Base-by-base conservation (phyloP, 2,113 vertebrate species). In the Zosterops borbonicus region DNA sequence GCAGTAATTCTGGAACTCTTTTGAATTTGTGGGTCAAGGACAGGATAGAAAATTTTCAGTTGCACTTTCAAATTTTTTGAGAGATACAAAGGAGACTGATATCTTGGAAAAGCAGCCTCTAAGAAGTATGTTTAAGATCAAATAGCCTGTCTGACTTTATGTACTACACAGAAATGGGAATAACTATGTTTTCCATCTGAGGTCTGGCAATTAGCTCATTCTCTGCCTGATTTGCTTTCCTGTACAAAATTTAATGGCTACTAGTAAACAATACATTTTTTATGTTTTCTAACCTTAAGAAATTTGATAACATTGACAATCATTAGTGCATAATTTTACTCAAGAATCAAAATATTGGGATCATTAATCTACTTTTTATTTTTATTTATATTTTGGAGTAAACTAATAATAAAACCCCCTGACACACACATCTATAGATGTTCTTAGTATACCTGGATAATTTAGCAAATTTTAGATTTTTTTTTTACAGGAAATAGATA, bases 291-390 rank as follows among this genome's bases (percentile, higher is more conserved):
- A 94, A 90, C 78, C 33, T 95, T 86, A 76, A 81, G 60, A 71
- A 94, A 68, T 52, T 85, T 80, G 14, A 41, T 67, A 85, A 58
- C 5, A n/a, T 28, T 86, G 49, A 89, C 77, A 78, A 96, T 95
- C 68, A 92, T 44, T 89, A 70, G 58, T 84, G 50, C 83, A 82
- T 17, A 92, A 70, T 94, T 92, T 80, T 94, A 49, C 87, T 92
- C 35, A 92, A 96, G 69, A 56, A 92, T 88, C 35, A 76, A 89
- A 94, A 94, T 49, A 78, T 33, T 82, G 9, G 4, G n/a, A 89
- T 83, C 2, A 11, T 29, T 29, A 25, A 83, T 79, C 5, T n/a
- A 35, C 2, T 21, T 58, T 39, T 65, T 55, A n/a, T 80, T 42
- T 20, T 17, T 5, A 64, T 87, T 94, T 87, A 29, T 90, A 87